phyloP scores from a whole-genome alignment of 2,113 vertebrate genomes.

The Ctenodactylus gundi region DNA sequence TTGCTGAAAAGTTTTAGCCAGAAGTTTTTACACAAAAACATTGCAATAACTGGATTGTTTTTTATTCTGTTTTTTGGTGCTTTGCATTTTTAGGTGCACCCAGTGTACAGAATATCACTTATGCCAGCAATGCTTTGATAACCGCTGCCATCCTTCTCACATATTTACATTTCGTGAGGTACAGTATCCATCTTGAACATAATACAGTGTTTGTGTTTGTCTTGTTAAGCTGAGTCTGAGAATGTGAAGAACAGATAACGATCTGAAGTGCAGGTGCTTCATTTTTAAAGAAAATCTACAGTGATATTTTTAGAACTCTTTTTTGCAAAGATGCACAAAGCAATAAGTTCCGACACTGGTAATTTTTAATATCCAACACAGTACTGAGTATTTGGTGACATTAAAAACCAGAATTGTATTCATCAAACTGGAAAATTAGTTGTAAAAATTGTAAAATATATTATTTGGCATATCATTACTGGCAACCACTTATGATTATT shows the following conservation, averaged over 20 bases:
- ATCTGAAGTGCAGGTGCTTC: background rate
- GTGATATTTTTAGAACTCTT: background rate
- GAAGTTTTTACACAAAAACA: background rate
- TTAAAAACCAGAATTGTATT: background rate
- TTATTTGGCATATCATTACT: background rate
- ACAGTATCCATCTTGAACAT: slow-evolving; percentile 34
- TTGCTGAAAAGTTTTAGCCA: background rate
- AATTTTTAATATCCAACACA: slow-evolving; percentile 2
- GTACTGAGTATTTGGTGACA: background rate
- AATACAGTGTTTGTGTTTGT: background rate
- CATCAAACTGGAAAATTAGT: background rate
- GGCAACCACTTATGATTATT: background rate
- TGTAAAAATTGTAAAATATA: background rate
- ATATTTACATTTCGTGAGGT: slow-evolving; percentile 81
- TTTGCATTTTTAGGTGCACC: slow-evolving; percentile 77
- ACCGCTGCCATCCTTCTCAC: slow-evolving; percentile 73
- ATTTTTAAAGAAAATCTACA: background rate
- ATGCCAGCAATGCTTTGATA: slow-evolving; percentile 81
- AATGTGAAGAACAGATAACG: background rate
- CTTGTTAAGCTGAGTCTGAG: background rate
- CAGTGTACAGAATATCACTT: slow-evolving; percentile 82
- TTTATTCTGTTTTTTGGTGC: background rate
- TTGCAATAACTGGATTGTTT: background rate
- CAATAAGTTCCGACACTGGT: background rate
- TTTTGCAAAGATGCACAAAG: background rate